Evolutionary conservation across 2,797 vertebrate genomes (phyloP).

Genomic region (Australoheros facetus): DNA sequence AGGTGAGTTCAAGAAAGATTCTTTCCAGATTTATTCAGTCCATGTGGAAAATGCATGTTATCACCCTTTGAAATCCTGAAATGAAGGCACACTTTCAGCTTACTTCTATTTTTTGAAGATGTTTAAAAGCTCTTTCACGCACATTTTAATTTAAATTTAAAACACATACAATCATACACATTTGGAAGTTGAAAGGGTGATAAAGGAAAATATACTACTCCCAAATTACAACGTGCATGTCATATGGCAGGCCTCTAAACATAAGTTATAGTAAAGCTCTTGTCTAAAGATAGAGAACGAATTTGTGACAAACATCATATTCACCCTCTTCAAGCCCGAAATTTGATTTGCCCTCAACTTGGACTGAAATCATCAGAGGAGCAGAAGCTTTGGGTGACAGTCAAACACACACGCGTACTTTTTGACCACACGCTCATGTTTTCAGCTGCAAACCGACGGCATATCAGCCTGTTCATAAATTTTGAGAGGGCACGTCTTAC

Average conservation of each 20-base stretch:
- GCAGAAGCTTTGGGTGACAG: conserved; percentile 40
- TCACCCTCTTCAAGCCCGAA: conserved; percentile 23
- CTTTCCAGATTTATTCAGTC: conserved; percentile 43
- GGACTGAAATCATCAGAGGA: conserved; percentile 33
- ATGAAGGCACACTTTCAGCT: not conserved
- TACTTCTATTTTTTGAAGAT: not conserved
- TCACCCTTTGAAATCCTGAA: conserved; percentile 22
- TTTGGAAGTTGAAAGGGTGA: conserved; percentile 54
- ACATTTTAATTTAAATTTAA: conserved; percentile 23
- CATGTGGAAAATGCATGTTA: conserved; percentile 31
- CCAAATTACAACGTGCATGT: conserved; percentile 73
- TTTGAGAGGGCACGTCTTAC: conserved; percentile 60
- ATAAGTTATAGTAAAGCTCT: conserved; percentile 62
- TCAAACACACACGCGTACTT: conserved; percentile 19
- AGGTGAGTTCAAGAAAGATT: conserved; percentile 61
- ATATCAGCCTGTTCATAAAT: conserved; percentile 62
- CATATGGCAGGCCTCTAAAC: conserved; percentile 73
- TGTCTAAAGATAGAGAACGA: conserved; percentile 70
- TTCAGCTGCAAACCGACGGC: conserved; percentile 39
- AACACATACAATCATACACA: conserved; percentile 28
- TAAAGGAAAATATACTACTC: conserved; percentile 60
- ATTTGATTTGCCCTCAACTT: conserved; percentile 22
- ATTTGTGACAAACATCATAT: conserved; percentile 64
- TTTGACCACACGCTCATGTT: conserved; percentile 31
- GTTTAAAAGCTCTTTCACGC: not conserved